Conservation (phyloP, 1,140 invertebrate genomes). For the Ostrea edulis region DNA sequence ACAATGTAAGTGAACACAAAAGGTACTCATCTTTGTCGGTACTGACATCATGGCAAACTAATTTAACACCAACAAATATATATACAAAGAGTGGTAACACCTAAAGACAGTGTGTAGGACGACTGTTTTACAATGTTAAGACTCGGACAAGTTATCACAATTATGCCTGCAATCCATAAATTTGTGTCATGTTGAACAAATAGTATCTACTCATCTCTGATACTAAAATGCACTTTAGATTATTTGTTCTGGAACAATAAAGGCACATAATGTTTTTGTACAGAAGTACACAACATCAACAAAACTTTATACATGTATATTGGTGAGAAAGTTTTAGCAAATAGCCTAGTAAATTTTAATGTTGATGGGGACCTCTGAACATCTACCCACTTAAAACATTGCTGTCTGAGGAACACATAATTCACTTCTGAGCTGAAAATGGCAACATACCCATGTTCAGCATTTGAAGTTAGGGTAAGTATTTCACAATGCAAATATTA, state of each 20-base stretch:
- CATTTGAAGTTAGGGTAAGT: too few species aligned
- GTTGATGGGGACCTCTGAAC: neutral
- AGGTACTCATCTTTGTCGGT: neutral
- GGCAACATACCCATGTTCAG: neutral
- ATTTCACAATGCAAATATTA: too few species aligned
- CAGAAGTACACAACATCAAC: too few species aligned
- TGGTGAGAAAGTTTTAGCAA: neutral
- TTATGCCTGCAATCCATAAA: neutral
- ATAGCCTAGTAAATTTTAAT: neutral
- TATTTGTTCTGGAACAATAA: neutral
- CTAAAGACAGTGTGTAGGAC: too few species aligned
- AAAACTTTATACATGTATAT: too few species aligned
- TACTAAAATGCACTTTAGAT: neutral
- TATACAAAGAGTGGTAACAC: neutral
- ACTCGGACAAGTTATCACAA: neutral
- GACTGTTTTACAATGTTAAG: neutral
- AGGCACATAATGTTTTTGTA: too few species aligned
- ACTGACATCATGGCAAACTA: neutral
- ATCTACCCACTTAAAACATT: neutral
- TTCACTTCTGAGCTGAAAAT: neutral
- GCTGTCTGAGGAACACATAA: neutral
- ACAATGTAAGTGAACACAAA: conserved; percentile 18
- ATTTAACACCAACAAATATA: neutral
- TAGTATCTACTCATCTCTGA: neutral
- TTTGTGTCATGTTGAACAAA: neutral